Evolutionary conservation across 2,888 invertebrate genomes (phyloP).

Genomic region (Macrophya annulata): DNA sequence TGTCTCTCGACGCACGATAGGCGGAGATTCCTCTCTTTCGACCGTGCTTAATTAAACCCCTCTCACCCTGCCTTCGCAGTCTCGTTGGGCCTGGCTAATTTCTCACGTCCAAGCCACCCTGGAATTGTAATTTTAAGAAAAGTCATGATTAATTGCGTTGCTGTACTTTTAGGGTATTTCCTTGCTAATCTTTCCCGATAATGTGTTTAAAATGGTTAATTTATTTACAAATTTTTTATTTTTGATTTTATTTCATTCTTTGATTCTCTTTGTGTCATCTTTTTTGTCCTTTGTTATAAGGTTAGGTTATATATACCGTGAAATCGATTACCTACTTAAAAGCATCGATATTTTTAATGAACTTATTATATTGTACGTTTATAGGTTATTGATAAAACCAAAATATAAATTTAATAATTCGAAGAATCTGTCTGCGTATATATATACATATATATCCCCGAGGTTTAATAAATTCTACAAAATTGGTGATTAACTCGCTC

Average conservation of each 20-base stretch:
- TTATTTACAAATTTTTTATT: constrained; percentile 32
- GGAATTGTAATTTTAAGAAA: constrained; percentile 51
- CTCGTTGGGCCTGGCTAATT: constrained; percentile 23
- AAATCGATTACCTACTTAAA: neutral
- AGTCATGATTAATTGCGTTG: constrained; percentile 51
- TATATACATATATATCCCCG: neutral
- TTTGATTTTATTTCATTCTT: too few relatives aligned
- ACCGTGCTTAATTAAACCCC: constrained; percentile 41
- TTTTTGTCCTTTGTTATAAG: too few relatives aligned
- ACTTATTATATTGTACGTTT: neutral
- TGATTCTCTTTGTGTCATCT: too few relatives aligned
- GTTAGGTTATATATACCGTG: too few relatives aligned
- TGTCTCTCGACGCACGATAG: constrained; percentile 44
- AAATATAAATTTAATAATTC: neutral
- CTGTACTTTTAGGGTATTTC: constrained; percentile 12
- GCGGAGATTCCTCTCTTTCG: constrained; percentile 33
- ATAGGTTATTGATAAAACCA: neutral
- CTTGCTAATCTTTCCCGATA: neutral
- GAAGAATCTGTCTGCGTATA: neutral
- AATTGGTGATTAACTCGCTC: constrained; percentile 28
- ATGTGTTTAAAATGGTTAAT: constrained; percentile 33
- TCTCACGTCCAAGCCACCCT: constrained; percentile 46
- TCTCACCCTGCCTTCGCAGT: neutral
- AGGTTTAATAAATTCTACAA: constrained; percentile 16
- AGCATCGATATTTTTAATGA: neutral